Conservation (phyloP, 92 coral and sea anemone species). For the Phymanthus crucifer region DNA sequence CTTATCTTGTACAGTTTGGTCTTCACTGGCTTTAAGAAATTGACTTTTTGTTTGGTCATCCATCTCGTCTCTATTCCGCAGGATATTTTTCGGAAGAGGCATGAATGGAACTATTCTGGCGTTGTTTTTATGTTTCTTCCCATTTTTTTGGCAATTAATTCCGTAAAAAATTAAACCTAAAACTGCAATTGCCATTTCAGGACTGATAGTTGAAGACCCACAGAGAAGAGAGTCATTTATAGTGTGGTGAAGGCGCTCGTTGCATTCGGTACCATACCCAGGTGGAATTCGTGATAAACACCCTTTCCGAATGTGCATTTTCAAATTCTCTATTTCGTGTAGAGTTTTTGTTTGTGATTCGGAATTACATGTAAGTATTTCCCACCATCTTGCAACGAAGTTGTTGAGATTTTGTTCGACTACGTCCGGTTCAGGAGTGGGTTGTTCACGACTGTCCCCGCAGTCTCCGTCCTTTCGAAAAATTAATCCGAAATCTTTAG, state of each 20-base stretch:
- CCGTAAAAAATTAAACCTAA: slow-evolving; percentile 4
- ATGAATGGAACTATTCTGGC: slow-evolving; percentile 10
- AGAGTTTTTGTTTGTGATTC: not conserved
- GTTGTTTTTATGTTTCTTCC: slow-evolving; percentile 14
- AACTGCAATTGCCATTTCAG: slow-evolving; percentile 21
- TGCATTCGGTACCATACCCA: slow-evolving; percentile 18
- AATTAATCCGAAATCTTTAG: slow-evolving; percentile 56
- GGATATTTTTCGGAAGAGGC: not conserved
- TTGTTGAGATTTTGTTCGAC: slow-evolving; percentile 37
- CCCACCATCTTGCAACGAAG: slow-evolving; percentile 28
- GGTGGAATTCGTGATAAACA: slow-evolving; percentile 13
- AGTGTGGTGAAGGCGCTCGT: slow-evolving; percentile 21
- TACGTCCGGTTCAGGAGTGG: slow-evolving; percentile 32
- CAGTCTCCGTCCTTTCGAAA: slow-evolving; percentile 56
- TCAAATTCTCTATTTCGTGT: slow-evolving; percentile 3
- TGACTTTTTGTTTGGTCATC: not conserved
- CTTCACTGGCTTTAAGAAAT: not conserved
- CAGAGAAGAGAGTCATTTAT: slow-evolving; percentile 14
- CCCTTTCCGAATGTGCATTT: slow-evolving; percentile 6
- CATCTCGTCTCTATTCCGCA: not conserved
- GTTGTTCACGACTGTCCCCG: slow-evolving; percentile 32
- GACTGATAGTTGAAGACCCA: slow-evolving; percentile 15
- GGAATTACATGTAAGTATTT: not conserved
- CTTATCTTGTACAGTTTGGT: not conserved
- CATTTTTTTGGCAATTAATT: slow-evolving; percentile 16